These are phyloP conservation scores for Synergus gifuensis DNA, from an alignment of 2,888 invertebrate species.

Conservation along the genomic window DNA sequence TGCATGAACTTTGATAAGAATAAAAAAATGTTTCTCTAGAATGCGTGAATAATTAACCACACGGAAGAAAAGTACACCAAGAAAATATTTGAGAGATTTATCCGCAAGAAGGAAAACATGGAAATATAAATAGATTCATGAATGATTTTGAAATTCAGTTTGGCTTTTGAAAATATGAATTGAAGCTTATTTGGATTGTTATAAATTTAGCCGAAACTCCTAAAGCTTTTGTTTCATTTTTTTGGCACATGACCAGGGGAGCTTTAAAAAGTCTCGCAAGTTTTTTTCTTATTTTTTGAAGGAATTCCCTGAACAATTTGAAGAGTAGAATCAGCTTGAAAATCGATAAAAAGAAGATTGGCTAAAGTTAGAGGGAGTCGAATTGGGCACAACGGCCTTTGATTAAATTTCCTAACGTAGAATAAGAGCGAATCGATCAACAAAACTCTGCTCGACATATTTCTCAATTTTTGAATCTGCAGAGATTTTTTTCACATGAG, in stretches of 20 bases:
- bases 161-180: neutral
- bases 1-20: slow-evolving; percentile 5
- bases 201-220: neutral
- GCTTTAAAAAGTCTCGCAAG: neutral
- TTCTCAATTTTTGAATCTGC: no score
- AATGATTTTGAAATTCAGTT: neutral
- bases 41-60: slow-evolving; percentile 26
- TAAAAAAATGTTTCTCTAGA: slow-evolving; percentile 16
- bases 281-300: slow-evolving; percentile 1
- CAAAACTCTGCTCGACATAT: neutral
- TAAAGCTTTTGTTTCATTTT: slow-evolving; percentile 9
- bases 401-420: neutral
- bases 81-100: slow-evolving; percentile 27
- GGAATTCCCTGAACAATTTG: neutral
- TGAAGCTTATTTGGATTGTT: neutral
- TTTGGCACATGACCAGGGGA: slow-evolving; percentile 5
- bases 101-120: neutral
- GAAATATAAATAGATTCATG: neutral
- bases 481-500: no score
- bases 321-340: neutral
- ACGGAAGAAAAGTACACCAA: slow-evolving; percentile 14
- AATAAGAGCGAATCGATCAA: neutral
- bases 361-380: neutral
- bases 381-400: neutral
- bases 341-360: neutral